Evolutionary conservation across 2,797 vertebrate species (phyloP).

Genomic region (Gymnothorax javanicus): DNA sequence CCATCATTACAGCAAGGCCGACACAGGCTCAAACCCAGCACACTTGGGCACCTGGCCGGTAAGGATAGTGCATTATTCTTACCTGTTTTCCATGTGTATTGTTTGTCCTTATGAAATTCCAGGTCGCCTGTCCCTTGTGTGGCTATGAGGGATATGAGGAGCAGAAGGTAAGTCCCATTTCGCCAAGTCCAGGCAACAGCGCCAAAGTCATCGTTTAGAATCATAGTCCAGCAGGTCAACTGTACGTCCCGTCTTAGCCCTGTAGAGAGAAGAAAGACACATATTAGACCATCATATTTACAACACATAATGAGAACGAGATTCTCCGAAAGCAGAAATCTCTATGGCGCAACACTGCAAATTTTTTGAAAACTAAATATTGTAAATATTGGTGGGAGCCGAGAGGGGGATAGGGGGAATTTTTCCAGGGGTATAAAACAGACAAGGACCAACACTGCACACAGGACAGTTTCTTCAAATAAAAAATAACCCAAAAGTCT

Average conservation of each 20-base stretch:
- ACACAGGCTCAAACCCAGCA: neutral
- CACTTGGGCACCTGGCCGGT: neutral
- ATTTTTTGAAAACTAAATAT: too few species aligned
- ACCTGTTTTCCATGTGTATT: constrained; percentile 95
- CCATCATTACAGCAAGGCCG: neutral
- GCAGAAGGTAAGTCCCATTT: constrained; percentile 69
- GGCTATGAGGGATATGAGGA: constrained; percentile 76
- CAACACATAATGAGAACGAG: constrained; percentile 32
- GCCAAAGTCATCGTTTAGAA: constrained; percentile 80
- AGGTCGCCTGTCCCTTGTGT: constrained; percentile 75
- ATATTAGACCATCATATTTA: neutral
- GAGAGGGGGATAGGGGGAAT: neutral
- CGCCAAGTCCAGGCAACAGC: constrained; percentile 74
- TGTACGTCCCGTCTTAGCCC: constrained; percentile 77
- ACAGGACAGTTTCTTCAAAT: neutral
- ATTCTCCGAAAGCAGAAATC: neutral
- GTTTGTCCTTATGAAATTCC: constrained; percentile 77
- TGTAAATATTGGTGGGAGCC: too few species aligned
- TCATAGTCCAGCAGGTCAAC: constrained; percentile 89
- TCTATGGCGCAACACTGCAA: too few species aligned
- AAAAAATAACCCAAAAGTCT: neutral
- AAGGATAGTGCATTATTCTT: constrained; percentile 53
- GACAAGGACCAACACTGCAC: neutral
- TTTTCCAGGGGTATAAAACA: neutral
- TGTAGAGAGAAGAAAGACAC: constrained; percentile 57